phyloP scores from a whole-genome alignment of 2,113 vertebrate genomes.

The Apaloderma vittatum region DNA sequence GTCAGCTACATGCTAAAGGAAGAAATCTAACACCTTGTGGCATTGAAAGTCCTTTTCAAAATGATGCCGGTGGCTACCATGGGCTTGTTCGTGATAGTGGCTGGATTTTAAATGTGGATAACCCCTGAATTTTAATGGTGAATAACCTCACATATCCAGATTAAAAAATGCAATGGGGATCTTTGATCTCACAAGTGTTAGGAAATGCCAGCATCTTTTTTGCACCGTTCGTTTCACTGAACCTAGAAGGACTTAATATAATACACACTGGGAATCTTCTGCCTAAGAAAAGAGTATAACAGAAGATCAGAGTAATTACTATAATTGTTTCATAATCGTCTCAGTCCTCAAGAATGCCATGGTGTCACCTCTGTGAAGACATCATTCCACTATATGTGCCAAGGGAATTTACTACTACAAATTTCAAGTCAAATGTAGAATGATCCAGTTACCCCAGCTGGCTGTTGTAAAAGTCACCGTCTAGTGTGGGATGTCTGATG shows the following conservation, averaged over 20 bases:
- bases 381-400: accelerated
- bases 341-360: not conserved
- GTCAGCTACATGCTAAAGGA: not conserved
- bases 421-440: not conserved
- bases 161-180: not conserved
- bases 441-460: not conserved
- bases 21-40: not conserved
- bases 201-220: not conserved
- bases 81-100: not conserved
- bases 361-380: not conserved
- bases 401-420: not conserved
- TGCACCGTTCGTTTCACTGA: not conserved
- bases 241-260: not conserved
- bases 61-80: not conserved
- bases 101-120: not conserved
- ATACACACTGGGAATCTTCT: not conserved
- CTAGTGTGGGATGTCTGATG: not conserved
- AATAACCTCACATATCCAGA: not conserved
- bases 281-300: not conserved
- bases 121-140: not conserved
- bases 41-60: not conserved
- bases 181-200: not conserved
- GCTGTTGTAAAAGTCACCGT: not conserved
- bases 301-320: not conserved
- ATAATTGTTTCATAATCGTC: not conserved